Evolutionary conservation across 2,113 vertebrate species (phyloP).

Genomic region (Crypturellus undulatus): DNA sequence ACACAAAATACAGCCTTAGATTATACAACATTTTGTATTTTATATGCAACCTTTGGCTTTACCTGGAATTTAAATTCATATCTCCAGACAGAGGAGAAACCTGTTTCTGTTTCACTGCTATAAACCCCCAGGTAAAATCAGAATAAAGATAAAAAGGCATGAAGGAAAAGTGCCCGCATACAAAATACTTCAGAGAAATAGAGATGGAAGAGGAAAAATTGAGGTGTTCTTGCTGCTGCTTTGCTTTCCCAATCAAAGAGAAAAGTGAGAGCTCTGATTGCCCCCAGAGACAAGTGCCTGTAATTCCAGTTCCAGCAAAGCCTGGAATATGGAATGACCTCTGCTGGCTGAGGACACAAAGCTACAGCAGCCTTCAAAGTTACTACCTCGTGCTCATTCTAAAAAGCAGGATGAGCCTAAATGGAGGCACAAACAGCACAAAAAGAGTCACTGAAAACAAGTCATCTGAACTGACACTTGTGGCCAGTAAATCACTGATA

Average conservation of each 20-base stretch:
- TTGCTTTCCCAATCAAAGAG: background rate
- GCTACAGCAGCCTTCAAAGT: background rate
- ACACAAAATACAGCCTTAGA: background rate
- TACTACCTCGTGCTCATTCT: background rate
- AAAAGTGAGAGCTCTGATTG: background rate
- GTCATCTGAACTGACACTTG: background rate
- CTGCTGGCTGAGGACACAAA: background rate
- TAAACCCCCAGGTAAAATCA: background rate
- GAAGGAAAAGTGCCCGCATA: rapidly evolving
- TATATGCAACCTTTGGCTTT: background rate
- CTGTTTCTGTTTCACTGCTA: background rate
- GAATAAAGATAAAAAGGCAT: background rate
- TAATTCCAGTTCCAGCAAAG: background rate
- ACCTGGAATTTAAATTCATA: background rate
- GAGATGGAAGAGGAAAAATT: background rate
- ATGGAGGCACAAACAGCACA: background rate
- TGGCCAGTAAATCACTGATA: background rate
- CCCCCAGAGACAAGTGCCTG: background rate
- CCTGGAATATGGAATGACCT: background rate
- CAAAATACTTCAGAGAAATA: background rate
- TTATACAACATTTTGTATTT: no score
- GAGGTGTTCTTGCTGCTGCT: background rate
- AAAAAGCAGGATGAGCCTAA: background rate
- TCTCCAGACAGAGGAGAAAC: background rate
- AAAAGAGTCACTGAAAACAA: background rate